These are phyloP conservation scores for Perognathus longimembris DNA, from an alignment of 2,113 vertebrate species.

Conservation along the genomic window DNA sequence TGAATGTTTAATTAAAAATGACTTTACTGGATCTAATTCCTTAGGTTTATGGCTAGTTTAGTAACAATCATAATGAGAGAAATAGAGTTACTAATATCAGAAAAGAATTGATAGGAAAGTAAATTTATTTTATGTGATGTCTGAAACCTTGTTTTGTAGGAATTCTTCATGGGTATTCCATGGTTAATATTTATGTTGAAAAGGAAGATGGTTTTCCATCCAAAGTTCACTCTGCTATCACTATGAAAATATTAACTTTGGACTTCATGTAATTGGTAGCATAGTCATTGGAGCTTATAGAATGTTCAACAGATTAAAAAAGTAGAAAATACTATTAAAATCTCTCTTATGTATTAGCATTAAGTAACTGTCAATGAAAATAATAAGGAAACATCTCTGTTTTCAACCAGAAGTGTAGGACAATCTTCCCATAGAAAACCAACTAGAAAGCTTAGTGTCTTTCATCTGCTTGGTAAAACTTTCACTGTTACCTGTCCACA, in stretches of 20 bases:
- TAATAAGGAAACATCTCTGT: neutral
- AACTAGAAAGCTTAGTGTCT: neutral
- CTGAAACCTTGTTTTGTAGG: constrained; percentile 7
- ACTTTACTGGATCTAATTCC: constrained; percentile 35
- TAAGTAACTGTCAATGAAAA: constrained; percentile 20
- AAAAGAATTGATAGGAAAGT: constrained; percentile 26
- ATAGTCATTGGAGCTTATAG: neutral
- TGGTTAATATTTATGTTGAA: neutral
- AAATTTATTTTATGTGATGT: neutral
- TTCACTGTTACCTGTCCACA: constrained; percentile 22
- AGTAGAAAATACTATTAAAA: neutral
- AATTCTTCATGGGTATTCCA: constrained; percentile 15
- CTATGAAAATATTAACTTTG: constrained; percentile 27
- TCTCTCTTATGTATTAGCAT: neutral
- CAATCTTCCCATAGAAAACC: neutral
- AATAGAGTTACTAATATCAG: constrained; percentile 34
- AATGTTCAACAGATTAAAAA: neutral
- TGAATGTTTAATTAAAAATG: neutral
- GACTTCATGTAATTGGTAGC: neutral
- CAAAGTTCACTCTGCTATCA: neutral
- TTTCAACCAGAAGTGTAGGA: neutral
- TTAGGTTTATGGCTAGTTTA: constrained; percentile 28
- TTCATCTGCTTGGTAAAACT: constrained; percentile 21
- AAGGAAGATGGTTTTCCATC: neutral
- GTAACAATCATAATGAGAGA: constrained; percentile 19